These are phyloP conservation scores for Rhagonycha lutea DNA, from an alignment of 2,888 invertebrate genomes.

Conservation along the genomic window DNA sequence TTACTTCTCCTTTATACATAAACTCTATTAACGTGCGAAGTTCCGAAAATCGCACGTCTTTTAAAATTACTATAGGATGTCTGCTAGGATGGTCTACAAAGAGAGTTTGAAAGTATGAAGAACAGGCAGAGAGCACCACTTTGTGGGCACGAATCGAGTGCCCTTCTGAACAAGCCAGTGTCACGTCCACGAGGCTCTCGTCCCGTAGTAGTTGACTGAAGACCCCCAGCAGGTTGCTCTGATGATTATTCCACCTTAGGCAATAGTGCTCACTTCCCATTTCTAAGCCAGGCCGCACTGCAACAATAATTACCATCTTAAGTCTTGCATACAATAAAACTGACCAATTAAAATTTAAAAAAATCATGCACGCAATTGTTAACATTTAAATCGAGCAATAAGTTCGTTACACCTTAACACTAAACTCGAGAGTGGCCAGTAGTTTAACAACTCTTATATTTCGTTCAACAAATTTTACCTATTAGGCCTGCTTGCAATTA, in stretches of 20 bases:
- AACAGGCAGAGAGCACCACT: slow-evolving; percentile 94
- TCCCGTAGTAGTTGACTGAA: slow-evolving; percentile 95
- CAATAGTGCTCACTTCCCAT: slow-evolving; percentile 99
- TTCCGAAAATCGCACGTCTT: slow-evolving; percentile 91
- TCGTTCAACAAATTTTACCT: not conserved
- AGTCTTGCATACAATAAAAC: not conserved
- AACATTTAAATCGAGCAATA: not conserved
- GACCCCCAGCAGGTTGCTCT: slow-evolving; percentile 96
- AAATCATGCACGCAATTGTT: not conserved
- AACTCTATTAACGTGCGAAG: slow-evolving; percentile 91
- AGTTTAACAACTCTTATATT: not conserved
- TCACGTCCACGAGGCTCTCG: slow-evolving; percentile 95
- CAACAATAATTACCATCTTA: slow-evolving; percentile 38
- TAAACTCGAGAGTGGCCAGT: not conserved
- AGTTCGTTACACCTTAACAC: not conserved
- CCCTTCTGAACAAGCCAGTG: slow-evolving; percentile 94
- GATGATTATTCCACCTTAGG: slow-evolving; percentile 99
- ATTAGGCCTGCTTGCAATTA: not conserved
- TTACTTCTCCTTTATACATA: slow-evolving; percentile 96
- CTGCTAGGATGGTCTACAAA: slow-evolving; percentile 92
- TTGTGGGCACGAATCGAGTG: slow-evolving; percentile 92
- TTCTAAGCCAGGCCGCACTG: slow-evolving; percentile 90
- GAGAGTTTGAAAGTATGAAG: slow-evolving; percentile 91
- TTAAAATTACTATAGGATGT: slow-evolving; percentile 92
- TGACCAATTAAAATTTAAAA: not conserved